A percentile compares a stretch with the other conserved stretches of the same genome.
Evolutionary conservation across 2,113 vertebrate genomes (phyloP).

Genomic region (Natator depressus): DNA sequence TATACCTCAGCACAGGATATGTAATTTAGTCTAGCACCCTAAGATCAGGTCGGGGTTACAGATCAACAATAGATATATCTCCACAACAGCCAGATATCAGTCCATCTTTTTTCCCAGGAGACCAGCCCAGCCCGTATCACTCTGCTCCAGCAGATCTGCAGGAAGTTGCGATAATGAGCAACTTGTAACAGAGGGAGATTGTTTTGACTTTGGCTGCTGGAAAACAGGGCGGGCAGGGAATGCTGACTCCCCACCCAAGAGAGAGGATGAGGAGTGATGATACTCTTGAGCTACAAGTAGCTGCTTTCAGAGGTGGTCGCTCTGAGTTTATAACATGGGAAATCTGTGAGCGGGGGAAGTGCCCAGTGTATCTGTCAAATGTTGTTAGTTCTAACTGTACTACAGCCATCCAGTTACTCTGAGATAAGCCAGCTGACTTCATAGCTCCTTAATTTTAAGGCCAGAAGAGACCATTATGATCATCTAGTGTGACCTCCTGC

Average conservation of each 20-base stretch:
- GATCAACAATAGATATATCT: neutral
- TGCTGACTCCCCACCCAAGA: neutral
- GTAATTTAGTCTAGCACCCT: neutral
- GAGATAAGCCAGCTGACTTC: neutral
- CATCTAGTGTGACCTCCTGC: neutral
- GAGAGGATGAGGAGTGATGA: too few relatives aligned
- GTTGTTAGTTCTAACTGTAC: neutral
- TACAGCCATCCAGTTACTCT: neutral
- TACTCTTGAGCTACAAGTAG: neutral
- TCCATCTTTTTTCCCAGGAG: neutral
- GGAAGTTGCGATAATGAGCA: neutral
- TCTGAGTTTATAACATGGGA: neutral
- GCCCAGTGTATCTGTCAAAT: neutral
- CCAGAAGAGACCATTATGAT: neutral
- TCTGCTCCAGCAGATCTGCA: neutral
- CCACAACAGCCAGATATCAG: neutral
- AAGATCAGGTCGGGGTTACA: too few relatives aligned
- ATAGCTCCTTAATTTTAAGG: neutral
- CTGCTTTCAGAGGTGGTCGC: neutral
- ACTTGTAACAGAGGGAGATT: neutral
- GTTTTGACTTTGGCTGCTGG: neutral
- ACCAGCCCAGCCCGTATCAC: neutral
- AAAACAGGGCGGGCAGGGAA: neutral
- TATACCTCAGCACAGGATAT: neutral
- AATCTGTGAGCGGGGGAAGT: neutral